Evolutionary conservation across 1,140 invertebrate genomes (phyloP).

Genomic region (Sarcophaga bullata): DNA sequence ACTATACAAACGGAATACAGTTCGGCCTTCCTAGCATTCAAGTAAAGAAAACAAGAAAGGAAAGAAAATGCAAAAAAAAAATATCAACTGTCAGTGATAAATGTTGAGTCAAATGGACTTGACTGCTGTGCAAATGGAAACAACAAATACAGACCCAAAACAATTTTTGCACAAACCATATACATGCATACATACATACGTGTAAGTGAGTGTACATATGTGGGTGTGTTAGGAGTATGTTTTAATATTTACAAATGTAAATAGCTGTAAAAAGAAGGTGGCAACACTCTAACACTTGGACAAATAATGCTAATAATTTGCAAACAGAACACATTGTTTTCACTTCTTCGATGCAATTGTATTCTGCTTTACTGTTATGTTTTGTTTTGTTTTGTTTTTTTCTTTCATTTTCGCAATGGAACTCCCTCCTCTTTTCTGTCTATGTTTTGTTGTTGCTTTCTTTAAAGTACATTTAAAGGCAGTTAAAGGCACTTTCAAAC

Average conservation of each 20-base stretch:
- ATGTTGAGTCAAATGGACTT: conserved; percentile 31
- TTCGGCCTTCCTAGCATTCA: too few species aligned
- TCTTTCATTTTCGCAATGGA: too few species aligned
- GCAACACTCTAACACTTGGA: not conserved
- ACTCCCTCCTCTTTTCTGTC: too few species aligned
- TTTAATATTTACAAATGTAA: too few species aligned
- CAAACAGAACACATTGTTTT: not conserved
- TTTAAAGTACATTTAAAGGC: not conserved
- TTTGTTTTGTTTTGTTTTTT: too few species aligned
- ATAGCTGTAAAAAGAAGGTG: not conserved
- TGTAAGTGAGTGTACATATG: not conserved
- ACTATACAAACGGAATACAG: too few species aligned
- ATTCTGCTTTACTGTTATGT: too few species aligned
- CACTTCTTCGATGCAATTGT: not conserved
- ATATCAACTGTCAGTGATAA: conserved; percentile 31
- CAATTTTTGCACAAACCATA: not conserved
- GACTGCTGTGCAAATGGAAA: not conserved
- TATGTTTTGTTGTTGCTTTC: too few species aligned
- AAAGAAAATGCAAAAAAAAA: conserved; percentile 3
- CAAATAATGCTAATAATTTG: conserved; percentile 7
- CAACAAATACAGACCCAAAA: not conserved
- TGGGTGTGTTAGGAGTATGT: too few species aligned
- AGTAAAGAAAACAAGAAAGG: not conserved
- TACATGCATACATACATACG: not conserved
- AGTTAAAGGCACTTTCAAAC: not conserved